Evolutionary conservation across 2,113 vertebrate species (phyloP).

Genomic region (Cettia cetti): DNA sequence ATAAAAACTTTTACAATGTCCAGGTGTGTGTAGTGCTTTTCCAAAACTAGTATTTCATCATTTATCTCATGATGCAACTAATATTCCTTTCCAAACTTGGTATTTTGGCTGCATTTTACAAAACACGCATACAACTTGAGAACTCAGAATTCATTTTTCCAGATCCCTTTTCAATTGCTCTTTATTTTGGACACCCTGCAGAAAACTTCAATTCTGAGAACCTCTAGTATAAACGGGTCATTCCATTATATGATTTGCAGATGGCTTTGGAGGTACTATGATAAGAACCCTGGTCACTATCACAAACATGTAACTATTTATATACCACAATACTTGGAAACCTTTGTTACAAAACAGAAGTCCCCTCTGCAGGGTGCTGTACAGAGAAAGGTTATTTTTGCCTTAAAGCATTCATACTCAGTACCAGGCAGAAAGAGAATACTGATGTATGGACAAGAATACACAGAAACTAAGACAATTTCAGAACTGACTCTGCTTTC

Average conservation of each 20-base stretch:
- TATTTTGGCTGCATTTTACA: neutral
- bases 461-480: neutral
- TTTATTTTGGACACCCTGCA: neutral
- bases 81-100: neutral
- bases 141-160: neutral
- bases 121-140: neutral
- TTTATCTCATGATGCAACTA: neutral
- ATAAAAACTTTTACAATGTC: neutral
- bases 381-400: neutral
- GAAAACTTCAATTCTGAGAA: neutral
- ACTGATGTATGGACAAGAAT: neutral
- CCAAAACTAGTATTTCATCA: neutral
- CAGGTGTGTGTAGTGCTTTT: neutral
- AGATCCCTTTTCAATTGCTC: neutral
- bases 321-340: neutral
- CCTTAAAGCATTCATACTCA: neutral
- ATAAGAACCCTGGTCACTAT: neutral
- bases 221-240: neutral
- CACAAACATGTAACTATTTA: neutral
- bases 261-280: neutral
- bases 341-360: constrained; percentile 12
- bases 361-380: neutral
- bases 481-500: neutral
- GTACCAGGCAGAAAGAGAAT: neutral
- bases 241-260: neutral